phyloP scores from a whole-genome alignment of 2,113 vertebrate species.

The Dolichallabes microphthalmus region DNA sequence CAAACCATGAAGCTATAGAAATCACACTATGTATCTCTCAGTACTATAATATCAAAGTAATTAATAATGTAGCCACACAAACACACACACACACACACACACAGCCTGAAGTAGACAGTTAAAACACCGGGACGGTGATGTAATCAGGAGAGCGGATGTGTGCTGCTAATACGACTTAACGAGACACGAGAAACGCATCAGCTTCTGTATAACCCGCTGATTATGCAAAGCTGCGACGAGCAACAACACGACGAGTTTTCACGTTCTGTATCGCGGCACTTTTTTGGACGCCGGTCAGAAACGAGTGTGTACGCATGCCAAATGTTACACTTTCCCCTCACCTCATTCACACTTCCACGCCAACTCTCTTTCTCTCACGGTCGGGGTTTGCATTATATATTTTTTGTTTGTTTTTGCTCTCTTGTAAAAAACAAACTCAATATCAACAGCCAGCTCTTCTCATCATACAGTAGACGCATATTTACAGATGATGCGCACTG shows the following conservation, averaged over 20 bases:
- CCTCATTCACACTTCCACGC: not conserved
- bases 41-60: not conserved
- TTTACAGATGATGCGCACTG: conserved; percentile 44
- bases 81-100: not conserved
- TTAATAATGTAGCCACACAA: conserved; percentile 37
- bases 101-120: not conserved
- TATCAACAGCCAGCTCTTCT: conserved; percentile 29
- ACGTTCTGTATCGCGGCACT: conserved; percentile 44
- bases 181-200: conserved; percentile 53
- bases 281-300: conserved; percentile 39
- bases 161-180: conserved; percentile 41
- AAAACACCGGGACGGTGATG: not conserved
- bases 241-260: conserved; percentile 54
- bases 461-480: conserved; percentile 30
- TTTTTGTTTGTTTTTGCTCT: not conserved
- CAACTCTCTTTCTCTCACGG: not conserved
- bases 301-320: conserved; percentile 82
- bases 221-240: conserved; percentile 71
- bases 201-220: conserved; percentile 67
- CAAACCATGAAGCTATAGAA: conserved; percentile 12
- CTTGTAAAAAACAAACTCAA: not conserved
- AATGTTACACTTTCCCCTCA: conserved; percentile 60
- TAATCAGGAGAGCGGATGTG: not conserved
- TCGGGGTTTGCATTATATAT: not conserved
- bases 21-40: conserved; percentile 15